phyloP scores from a whole-genome alignment of 1,140 invertebrate genomes.

The Brachionus rotundiformis region DNA sequence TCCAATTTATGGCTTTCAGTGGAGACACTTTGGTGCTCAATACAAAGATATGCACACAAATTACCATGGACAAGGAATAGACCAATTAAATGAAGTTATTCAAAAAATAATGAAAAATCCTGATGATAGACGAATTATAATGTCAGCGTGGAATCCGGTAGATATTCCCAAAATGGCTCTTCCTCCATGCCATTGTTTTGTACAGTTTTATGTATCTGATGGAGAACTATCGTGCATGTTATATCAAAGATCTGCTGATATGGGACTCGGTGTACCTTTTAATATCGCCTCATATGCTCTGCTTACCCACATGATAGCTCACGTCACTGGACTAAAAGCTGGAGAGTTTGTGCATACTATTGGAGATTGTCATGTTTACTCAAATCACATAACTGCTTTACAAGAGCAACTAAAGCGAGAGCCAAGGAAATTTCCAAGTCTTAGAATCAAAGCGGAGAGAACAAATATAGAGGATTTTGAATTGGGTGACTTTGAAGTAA shows the following conservation, averaged over 20 bases:
- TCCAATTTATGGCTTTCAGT: slow-evolving; percentile 74
- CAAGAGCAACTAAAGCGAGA: slow-evolving; percentile 78
- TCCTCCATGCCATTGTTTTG: slow-evolving; percentile 92
- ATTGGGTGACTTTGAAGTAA: slow-evolving; percentile 82
- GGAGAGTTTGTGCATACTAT: slow-evolving; percentile 94
- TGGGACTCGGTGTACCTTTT: slow-evolving; percentile 96
- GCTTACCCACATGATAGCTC: slow-evolving; percentile 92
- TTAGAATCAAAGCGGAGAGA: slow-evolving; percentile 71
- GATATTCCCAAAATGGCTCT: slow-evolving; percentile 80
- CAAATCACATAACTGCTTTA: slow-evolving; percentile 84
- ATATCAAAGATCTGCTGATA: slow-evolving; percentile 95
- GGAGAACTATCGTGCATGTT: slow-evolving; percentile 81
- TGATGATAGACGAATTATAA: slow-evolving; percentile 80
- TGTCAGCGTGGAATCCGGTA: slow-evolving; percentile 91
- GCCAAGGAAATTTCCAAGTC: slow-evolving; percentile 80
- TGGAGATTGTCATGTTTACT: slow-evolving; percentile 94
- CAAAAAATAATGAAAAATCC: slow-evolving; percentile 79
- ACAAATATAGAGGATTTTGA: slow-evolving; percentile 83
- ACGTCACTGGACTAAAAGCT: slow-evolving; percentile 83
- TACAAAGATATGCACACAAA: slow-evolving; percentile 82
- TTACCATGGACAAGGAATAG: slow-evolving; percentile 81
- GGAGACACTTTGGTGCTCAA: slow-evolving; percentile 94
- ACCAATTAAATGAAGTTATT: slow-evolving; percentile 79
- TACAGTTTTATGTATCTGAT: slow-evolving; percentile 89
- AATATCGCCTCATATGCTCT: slow-evolving; percentile 97